A percentile compares a stretch with the other conserved stretches of the same genome.
Conservation (phyloP, 1,140 invertebrate genomes). For the Brachystomella parvula region DNA sequence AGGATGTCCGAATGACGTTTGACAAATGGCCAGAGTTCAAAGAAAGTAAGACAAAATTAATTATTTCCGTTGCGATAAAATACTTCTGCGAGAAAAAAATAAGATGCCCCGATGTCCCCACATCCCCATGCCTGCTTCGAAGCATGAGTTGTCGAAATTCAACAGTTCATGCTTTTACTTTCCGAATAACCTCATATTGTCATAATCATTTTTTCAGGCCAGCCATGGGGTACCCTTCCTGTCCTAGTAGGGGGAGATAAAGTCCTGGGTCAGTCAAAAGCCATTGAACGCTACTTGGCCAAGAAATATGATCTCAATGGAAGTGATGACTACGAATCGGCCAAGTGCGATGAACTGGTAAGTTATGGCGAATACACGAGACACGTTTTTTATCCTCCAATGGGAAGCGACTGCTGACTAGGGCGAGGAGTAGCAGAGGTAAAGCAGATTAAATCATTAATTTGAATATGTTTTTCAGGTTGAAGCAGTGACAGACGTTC, state of each 20-base stretch:
- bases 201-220: neutral
- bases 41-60: constrained; percentile 20
- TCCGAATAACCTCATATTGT: too few species aligned
- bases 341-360: constrained; percentile 54
- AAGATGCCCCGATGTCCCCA: too few species aligned
- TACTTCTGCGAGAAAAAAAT: too few species aligned
- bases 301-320: constrained; percentile 52
- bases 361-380: constrained; percentile 48
- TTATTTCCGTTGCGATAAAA: neutral
- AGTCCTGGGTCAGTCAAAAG: constrained; percentile 53
- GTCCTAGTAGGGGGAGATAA: constrained; percentile 59
- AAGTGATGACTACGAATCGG: constrained; percentile 54
- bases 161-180: neutral
- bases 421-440: neutral
- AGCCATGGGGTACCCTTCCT: constrained; percentile 52
- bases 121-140: constrained; percentile 25
- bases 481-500: neutral
- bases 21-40: constrained; percentile 45
- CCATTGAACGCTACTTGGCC: constrained; percentile 58
- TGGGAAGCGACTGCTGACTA: neutral
- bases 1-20: constrained; percentile 43
- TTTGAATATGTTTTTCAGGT: constrained; percentile 1
- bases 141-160: neutral
- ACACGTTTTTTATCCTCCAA: neutral
- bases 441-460: neutral